phyloP scores from a whole-genome alignment of 2,113 vertebrate genomes.

The Sphaerodactylus townsendi region DNA sequence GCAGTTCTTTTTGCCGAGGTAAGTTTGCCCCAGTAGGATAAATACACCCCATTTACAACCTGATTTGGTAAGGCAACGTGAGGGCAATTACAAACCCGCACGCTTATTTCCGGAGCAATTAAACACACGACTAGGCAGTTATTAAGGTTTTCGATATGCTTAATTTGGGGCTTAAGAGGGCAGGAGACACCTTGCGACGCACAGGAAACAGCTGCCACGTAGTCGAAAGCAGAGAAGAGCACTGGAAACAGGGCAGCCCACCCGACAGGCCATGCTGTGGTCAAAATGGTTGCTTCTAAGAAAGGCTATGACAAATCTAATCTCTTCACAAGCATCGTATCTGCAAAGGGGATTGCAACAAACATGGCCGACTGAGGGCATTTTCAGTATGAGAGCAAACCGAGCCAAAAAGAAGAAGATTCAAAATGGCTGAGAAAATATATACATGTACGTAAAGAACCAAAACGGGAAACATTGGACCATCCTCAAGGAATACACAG shows the following conservation, averaged over 20 bases:
- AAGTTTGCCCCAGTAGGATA: not conserved
- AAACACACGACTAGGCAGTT: constrained; percentile 29
- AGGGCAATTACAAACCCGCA: constrained; percentile 20
- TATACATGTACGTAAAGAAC: no score
- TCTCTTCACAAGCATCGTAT: no score
- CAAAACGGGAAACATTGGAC: no score
- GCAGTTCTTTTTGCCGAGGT: not conserved
- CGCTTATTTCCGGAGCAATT: constrained; percentile 28
- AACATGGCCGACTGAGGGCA: no score
- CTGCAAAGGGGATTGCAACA: no score
- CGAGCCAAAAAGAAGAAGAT: no score
- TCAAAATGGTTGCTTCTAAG: no score
- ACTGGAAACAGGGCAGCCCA: not conserved
- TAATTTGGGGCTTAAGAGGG: constrained; percentile 47
- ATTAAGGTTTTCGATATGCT: constrained; percentile 34
- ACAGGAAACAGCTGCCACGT: not conserved
- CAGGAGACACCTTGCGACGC: not conserved
- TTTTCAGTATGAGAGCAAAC: no score
- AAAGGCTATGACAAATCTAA: no score
- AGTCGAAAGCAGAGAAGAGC: not conserved
- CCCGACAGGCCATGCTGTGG: no score
- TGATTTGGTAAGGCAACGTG: not conserved
- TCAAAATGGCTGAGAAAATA: no score
- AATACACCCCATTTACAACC: not conserved
- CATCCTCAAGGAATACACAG: no score